Percentiles rank a stretch among this genome's conserved stretches.
Conservation (phyloP, 1,140 invertebrate species). For the Trachymyrmex septentrionalis region DNA sequence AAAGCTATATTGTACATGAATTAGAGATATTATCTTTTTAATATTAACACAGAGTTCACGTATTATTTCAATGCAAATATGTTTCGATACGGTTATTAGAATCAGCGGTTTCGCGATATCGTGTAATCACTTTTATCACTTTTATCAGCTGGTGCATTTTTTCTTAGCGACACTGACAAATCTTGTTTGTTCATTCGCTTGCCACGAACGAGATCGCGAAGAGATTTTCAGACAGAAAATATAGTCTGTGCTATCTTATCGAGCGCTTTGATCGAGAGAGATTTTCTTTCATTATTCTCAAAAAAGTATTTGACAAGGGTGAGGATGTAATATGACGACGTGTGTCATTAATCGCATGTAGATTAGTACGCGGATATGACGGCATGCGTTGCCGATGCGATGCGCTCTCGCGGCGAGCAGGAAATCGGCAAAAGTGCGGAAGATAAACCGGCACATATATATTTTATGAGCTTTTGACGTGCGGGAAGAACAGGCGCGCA, state of each 20-base stretch:
- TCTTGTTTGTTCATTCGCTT: background rate
- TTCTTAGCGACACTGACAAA: background rate
- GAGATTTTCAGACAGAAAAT: background rate
- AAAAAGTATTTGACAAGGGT: background rate
- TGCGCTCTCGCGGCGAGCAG: background rate
- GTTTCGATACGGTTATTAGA: background rate
- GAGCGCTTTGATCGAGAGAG: background rate
- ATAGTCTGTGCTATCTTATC: background rate
- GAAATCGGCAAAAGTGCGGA: conserved; percentile 37
- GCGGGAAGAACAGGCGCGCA: conserved; percentile 12
- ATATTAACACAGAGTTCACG: background rate
- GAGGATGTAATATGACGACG: background rate
- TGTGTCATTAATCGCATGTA: conserved; percentile 20
- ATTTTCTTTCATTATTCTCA: background rate
- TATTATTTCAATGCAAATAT: background rate
- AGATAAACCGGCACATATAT: conserved; percentile 22
- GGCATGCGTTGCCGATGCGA: conserved; percentile 8
- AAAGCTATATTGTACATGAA: background rate
- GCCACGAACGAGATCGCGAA: no score
- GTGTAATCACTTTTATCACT: conserved; percentile 17
- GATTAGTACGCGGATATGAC: background rate
- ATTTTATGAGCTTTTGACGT: conserved; percentile 27
- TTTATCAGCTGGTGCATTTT: background rate
- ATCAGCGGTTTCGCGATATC: background rate
- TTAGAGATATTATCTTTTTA: background rate